phyloP scores from a whole-genome alignment of 2,113 vertebrate genomes.

The Macquaria ambigua region DNA sequence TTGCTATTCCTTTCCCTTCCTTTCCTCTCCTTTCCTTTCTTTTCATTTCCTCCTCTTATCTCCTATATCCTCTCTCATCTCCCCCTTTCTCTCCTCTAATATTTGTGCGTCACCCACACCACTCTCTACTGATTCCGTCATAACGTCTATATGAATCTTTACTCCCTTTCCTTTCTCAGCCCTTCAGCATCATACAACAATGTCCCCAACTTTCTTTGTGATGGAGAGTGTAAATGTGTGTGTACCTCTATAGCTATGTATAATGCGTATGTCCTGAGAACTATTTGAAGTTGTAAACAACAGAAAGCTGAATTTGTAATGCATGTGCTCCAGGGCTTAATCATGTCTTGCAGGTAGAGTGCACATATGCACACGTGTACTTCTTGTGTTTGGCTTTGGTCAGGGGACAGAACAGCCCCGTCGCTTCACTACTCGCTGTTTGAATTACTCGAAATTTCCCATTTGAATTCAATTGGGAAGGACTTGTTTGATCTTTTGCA shows the following conservation, averaged over 20 bases:
- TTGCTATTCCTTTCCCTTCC: no score
- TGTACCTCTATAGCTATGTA: constrained; percentile 34
- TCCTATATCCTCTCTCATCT: not conserved
- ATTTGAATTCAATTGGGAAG: constrained; percentile 84
- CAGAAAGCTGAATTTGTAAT: constrained; percentile 76
- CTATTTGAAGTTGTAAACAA: constrained; percentile 79
- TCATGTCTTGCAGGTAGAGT: constrained; percentile 77
- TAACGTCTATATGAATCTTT: not conserved
- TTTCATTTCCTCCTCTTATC: no score
- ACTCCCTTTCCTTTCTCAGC: constrained; percentile 17
- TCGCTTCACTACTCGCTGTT: constrained; percentile 78
- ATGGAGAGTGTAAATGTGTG: constrained; percentile 25
- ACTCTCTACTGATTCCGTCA: constrained; percentile 9
- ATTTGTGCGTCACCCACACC: constrained; percentile 16
- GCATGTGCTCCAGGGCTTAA: constrained; percentile 74
- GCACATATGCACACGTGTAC: constrained; percentile 45
- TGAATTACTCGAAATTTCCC: constrained; percentile 82
- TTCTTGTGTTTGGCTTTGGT: constrained; percentile 77
- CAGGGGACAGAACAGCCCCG: constrained; percentile 73
- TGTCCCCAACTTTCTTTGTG: constrained; percentile 62
- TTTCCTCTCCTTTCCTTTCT: no score
- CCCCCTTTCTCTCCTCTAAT: not conserved
- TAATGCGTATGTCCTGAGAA: constrained; percentile 62
- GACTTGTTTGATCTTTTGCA: constrained; percentile 87
- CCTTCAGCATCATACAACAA: constrained; percentile 56